phyloP scores from a whole-genome alignment of 2,888 invertebrate genomes.

The Tachina fera region DNA sequence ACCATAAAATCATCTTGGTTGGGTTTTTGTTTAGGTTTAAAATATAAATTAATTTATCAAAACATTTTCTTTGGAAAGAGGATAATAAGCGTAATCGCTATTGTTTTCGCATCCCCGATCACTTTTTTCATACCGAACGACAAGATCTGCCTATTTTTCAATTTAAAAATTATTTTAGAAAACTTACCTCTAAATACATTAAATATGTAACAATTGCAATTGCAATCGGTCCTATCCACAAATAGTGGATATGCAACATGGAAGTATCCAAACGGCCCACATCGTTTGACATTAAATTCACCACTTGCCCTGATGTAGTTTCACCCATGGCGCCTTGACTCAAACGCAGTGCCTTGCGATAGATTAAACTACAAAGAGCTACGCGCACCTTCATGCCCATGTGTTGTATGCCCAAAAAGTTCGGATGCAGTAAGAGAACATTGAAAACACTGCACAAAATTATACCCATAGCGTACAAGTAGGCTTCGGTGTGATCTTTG shows the following conservation, averaged over 20 bases:
- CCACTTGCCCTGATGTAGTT: constrained; percentile 89
- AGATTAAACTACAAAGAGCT: constrained; percentile 87
- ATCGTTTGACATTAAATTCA: constrained; percentile 97
- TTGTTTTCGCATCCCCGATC: too few species aligned
- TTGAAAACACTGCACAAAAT: constrained; percentile 88
- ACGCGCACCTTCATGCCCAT: constrained; percentile 88
- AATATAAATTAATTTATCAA: too few species aligned
- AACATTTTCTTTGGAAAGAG: too few species aligned
- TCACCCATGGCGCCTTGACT: constrained; percentile 89
- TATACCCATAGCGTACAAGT: constrained; percentile 89
- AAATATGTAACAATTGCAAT: constrained; percentile 90
- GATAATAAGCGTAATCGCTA: too few species aligned
- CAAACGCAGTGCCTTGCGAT: constrained; percentile 86
- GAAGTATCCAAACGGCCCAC: constrained; percentile 88
- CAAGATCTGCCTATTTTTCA: too few species aligned
- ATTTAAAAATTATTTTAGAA: too few species aligned
- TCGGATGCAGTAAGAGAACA: constrained; percentile 92
- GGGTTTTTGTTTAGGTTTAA: too few species aligned
- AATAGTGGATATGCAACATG: constrained; percentile 93
- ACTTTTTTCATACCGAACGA: too few species aligned
- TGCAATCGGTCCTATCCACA: constrained; percentile 95
- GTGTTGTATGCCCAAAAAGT: constrained; percentile 89
- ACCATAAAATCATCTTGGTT: too few species aligned
- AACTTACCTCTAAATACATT: constrained; percentile 84
- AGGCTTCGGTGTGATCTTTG: constrained; percentile 85